These are phyloP conservation scores for Drosophila antonietae DNA, from an alignment of 2,888 invertebrate genomes.

Conservation along the genomic window DNA sequence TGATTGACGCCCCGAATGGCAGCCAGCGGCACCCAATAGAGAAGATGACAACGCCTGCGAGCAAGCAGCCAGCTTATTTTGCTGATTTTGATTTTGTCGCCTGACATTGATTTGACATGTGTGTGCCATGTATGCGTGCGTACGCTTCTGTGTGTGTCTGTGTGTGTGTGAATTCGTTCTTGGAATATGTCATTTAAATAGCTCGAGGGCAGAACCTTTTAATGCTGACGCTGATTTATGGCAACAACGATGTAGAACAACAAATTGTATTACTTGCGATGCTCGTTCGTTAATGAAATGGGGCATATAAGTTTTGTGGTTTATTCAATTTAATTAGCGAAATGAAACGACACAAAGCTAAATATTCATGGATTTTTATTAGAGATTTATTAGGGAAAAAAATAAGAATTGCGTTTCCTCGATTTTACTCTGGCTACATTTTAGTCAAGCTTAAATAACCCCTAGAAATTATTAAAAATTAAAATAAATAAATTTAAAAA, in stretches of 20 bases:
- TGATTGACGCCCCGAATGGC: slow-evolving; percentile 53
- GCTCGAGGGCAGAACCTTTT: slow-evolving; percentile 36
- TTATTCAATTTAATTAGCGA: too few species aligned
- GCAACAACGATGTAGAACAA: slow-evolving; percentile 29
- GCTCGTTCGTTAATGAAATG: neutral
- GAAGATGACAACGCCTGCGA: slow-evolving; percentile 27
- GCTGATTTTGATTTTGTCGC: slow-evolving; percentile 49
- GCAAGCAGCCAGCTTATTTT: slow-evolving; percentile 21
- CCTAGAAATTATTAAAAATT: too few species aligned
- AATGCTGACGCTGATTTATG: slow-evolving; percentile 37
- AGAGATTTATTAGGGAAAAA: too few species aligned
- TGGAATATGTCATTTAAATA: slow-evolving; percentile 47
- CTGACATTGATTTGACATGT: slow-evolving; percentile 50
- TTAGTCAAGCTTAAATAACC: too few species aligned
- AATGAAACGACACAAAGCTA: too few species aligned
- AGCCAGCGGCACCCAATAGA: slow-evolving; percentile 14
- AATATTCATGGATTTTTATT: too few species aligned
- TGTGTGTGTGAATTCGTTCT: slow-evolving; percentile 11
- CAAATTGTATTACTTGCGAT: slow-evolving; percentile 11
- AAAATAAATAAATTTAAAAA: too few species aligned
- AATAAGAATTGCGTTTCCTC: too few species aligned
- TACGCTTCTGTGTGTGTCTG: neutral
- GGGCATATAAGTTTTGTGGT: neutral
- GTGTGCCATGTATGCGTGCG: slow-evolving; percentile 7
- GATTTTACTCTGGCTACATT: too few species aligned